Percentiles rank a stretch among this genome's conserved stretches.
Evolutionary conservation across 2,797 vertebrate genomes (phyloP).

Genomic region (Sphenopsis melanotis): DNA sequence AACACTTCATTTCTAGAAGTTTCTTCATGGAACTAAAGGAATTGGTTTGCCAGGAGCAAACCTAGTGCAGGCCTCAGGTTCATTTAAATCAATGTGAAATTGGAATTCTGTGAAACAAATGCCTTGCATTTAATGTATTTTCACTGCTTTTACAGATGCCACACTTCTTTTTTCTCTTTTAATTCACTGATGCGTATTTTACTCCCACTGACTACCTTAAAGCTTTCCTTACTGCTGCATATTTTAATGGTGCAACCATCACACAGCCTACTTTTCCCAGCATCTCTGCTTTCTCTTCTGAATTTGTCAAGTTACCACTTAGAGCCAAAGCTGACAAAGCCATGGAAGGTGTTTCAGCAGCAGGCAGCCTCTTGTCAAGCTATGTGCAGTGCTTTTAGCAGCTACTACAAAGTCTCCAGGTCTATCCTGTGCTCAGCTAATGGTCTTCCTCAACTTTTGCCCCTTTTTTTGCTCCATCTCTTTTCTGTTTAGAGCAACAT

Average conservation of each 20-base stretch:
- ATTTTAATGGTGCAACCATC: neutral
- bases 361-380: neutral
- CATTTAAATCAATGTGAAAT: neutral
- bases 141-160: neutral
- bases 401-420: neutral
- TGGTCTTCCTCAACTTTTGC: neutral
- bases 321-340: neutral
- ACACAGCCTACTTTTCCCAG: neutral
- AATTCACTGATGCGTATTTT: neutral
- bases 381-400: neutral
- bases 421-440: neutral
- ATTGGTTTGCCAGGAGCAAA: neutral
- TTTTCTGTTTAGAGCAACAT: neutral
- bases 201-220: neutral
- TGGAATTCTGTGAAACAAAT: neutral
- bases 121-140: neutral
- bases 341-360: neutral
- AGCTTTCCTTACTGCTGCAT: neutral
- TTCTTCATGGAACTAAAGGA: neutral
- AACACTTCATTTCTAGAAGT: neutral
- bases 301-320: neutral
- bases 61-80: neutral
- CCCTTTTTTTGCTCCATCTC: neutral
- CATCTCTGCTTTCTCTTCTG: neutral
- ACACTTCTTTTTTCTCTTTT: neutral